These are phyloP conservation scores for Eulithis prunata DNA, from an alignment of 2,888 invertebrate species.

Conservation along the genomic window DNA sequence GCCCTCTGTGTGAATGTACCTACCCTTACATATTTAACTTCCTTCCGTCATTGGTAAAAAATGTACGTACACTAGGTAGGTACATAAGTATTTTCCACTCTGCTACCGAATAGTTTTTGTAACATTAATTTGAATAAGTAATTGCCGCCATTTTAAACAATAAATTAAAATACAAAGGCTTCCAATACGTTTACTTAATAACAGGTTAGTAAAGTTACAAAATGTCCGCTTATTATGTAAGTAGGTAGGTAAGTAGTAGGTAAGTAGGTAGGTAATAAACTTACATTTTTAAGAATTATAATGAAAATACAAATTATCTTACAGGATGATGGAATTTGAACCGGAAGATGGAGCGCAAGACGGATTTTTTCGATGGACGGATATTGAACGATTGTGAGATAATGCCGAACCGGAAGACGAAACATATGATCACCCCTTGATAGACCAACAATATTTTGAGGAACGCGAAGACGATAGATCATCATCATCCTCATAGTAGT, in stretches of 20 bases:
- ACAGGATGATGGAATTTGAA: not conserved
- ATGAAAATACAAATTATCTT: not conserved
- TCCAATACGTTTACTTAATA: constrained; percentile 24
- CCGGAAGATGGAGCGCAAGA: no score
- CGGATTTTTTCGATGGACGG: no score
- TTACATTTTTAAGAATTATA: not conserved
- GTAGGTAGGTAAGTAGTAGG: constrained; percentile 11
- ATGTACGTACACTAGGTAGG: not conserved
- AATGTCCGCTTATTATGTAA: constrained; percentile 14
- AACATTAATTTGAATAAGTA: constrained; percentile 29
- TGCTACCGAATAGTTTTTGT: constrained; percentile 4
- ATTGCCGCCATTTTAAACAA: constrained; percentile 24
- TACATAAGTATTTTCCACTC: not conserved
- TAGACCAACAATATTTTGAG: no score
- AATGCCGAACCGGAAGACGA: no score
- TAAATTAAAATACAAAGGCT: constrained; percentile 28
- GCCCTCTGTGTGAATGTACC: no score
- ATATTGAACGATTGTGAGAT: no score
- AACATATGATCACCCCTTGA: no score
- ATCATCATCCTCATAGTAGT: no score
- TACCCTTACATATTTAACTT: no score
- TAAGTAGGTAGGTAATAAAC: constrained; percentile 2
- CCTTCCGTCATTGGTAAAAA: not conserved
- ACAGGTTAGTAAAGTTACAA: constrained; percentile 9
- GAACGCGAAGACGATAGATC: no score